These are phyloP conservation scores for Alectura lathami DNA, from an alignment of 2,113 vertebrate species.

Conservation along the genomic window DNA sequence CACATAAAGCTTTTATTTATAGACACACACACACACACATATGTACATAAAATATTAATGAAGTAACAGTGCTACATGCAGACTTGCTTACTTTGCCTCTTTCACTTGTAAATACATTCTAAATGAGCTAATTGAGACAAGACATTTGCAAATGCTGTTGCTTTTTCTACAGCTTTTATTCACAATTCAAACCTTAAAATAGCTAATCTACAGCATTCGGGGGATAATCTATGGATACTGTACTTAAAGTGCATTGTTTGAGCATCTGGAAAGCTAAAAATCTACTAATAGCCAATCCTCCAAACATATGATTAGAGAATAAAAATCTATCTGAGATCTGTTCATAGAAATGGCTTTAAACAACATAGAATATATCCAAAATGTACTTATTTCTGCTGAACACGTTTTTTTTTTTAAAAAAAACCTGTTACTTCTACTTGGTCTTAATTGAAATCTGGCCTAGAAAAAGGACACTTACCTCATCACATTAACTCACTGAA, in stretches of 20 bases:
- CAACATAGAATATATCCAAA: conserved; percentile 51
- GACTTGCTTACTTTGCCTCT: conserved; percentile 74
- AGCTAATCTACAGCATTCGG: conserved; percentile 76
- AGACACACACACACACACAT: background rate
- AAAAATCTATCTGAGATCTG: conserved; percentile 74
- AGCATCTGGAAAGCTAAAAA: conserved; percentile 82
- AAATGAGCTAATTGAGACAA: conserved; percentile 77
- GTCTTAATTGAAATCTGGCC: conserved; percentile 39
- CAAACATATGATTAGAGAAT: conserved; percentile 85
- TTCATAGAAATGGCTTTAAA: conserved; percentile 71
- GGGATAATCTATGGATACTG: conserved; percentile 72
- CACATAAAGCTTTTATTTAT: conserved; percentile 74
- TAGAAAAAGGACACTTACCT: conserved; percentile 42
- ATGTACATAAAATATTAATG: conserved; percentile 76
- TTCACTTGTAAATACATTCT: conserved; percentile 77
- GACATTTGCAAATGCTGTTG: conserved; percentile 74
- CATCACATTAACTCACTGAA: conserved; percentile 57
- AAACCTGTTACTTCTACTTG: conserved; percentile 36
- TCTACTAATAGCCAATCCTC: conserved; percentile 73
- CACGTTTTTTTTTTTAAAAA: conserved; percentile 20
- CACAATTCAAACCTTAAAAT: conserved; percentile 80
- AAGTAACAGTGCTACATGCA: conserved; percentile 73
- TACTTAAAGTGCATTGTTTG: conserved; percentile 77
- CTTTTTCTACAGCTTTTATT: conserved; percentile 73
- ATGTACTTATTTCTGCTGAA: conserved; percentile 31